These are phyloP conservation scores for Agrotis clavis DNA, from an alignment of 2,888 invertebrate genomes.

Conservation along the genomic window DNA sequence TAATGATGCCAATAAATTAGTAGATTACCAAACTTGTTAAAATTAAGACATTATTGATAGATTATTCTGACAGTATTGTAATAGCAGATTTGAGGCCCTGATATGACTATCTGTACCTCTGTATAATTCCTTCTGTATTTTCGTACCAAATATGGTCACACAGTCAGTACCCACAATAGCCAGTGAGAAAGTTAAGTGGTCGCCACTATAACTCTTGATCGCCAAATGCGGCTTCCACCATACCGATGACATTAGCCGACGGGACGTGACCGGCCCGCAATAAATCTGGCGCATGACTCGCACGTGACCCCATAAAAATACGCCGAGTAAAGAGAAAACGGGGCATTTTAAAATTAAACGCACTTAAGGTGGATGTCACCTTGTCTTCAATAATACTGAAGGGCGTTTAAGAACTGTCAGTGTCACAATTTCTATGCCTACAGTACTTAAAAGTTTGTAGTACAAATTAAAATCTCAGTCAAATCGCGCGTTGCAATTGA, in stretches of 20 bases:
- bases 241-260: slow-evolving; percentile 69
- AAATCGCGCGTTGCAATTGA: too few relatives aligned
- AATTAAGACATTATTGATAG: too few relatives aligned
- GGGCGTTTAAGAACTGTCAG: not conserved
- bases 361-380: not conserved
- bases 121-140: not conserved
- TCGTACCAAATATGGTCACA: not conserved
- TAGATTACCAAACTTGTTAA: too few relatives aligned
- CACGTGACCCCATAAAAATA: slow-evolving; percentile 61
- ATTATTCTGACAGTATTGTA: too few relatives aligned
- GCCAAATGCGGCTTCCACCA: slow-evolving; percentile 63
- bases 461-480: too few relatives aligned
- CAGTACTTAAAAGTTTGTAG: too few relatives aligned
- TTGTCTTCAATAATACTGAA: not conserved
- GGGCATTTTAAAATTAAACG: slow-evolving; percentile 40
- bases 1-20: too few relatives aligned
- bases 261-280: slow-evolving; percentile 73
- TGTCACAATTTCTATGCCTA: too few relatives aligned
- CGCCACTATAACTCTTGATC: slow-evolving; percentile 77
- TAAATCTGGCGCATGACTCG: slow-evolving; percentile 65
- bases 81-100: too few relatives aligned
- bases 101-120: too few relatives aligned
- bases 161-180: slow-evolving; percentile 8
- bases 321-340: slow-evolving; percentile 54
- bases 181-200: slow-evolving; percentile 64